These are phyloP conservation scores for Erinaceus europaeus DNA, from an alignment of 2,113 vertebrate species.

Conservation along the genomic window DNA sequence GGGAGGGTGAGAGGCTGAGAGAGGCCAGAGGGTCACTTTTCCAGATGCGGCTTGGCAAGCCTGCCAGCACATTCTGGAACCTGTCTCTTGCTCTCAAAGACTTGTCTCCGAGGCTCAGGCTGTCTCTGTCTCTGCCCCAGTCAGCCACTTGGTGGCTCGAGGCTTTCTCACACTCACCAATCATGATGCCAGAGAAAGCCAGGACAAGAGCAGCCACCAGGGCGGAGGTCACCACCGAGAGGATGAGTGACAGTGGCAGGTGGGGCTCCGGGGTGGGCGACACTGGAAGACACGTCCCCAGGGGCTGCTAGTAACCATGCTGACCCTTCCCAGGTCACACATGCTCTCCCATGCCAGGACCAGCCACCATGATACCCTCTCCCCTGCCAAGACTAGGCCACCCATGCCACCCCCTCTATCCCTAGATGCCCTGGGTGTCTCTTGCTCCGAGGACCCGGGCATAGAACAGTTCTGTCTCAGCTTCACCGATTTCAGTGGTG, in stretches of 20 bases:
- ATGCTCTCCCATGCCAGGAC: neutral
- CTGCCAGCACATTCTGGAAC: too few relatives aligned
- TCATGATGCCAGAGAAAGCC: conserved; percentile 97
- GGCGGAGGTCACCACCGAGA: conserved; percentile 95
- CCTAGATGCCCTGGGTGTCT: neutral
- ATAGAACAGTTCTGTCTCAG: neutral
- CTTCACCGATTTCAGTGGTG: neutral
- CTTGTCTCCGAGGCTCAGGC: too few relatives aligned
- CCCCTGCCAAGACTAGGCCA: neutral
- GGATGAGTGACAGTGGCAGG: conserved; percentile 88
- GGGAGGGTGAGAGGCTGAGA: too few relatives aligned
- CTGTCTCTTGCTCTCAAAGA: too few relatives aligned
- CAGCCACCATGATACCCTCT: neutral
- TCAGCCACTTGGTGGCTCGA: rapidly evolving
- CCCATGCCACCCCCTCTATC: neutral
- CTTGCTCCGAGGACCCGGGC: neutral
- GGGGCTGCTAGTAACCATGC: neutral
- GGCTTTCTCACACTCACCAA: conserved; percentile 88
- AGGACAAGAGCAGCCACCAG: conserved; percentile 95
- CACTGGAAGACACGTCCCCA: conserved; percentile 75
- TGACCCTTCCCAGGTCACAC: neutral
- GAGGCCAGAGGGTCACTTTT: too few relatives aligned
- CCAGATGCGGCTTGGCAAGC: too few relatives aligned
- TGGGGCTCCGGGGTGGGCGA: conserved; percentile 80
- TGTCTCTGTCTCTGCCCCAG: too few relatives aligned